Evolutionary conservation across 2,113 vertebrate species (phyloP), one percentile per base, ranked within the genome.

Genomic region (Noctilio leporinus): DNA sequence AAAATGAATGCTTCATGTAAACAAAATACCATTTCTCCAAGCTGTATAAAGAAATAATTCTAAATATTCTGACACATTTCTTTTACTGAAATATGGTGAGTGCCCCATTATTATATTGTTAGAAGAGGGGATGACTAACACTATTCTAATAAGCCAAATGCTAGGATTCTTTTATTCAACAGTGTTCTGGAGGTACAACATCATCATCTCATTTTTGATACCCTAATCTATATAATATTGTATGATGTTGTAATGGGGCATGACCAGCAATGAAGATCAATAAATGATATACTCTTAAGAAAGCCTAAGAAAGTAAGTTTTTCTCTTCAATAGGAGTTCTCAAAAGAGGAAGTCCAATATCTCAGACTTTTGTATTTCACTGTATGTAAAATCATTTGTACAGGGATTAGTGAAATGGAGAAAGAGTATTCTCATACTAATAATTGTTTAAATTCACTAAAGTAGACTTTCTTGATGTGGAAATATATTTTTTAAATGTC

Each of bases 1-100:
- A 98, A 98, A 98, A 98, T 98, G 97, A 97, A 97, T 94, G 97
- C 92, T 95, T 97, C 76, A 94, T 98, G 96, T 98, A 98, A 98
- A 98, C 97, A 98, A 97, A 97, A 98, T 92, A 98, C 89, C 96
- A 96, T 97, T 97, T 97, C 97, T 95, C 82, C 93, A 90, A 96
- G 85, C 0, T 0, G 28, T 95, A 64, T 57, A 78, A 93, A 76
- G 59, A 90, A 94, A 94, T 91, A 62, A 88, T 97, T 97, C 92
- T 95, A 92, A 96, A 93, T 92, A 72, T 51, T 53, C 62, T 96
- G 96, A 98, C 95, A 95, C 96, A 76, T 93, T 97, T 95, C 67
- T 93, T 97, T 75, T 89, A 65, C 6, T 67, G 88, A 97, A 97
- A 96, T 22, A n/a, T 10, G 83, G 10, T 83, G 45, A 91, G 86